Evolutionary conservation across 2,797 vertebrate genomes (phyloP), one percentile per base, ranked within the genome.

Genomic region (Prunella strophiata): DNA sequence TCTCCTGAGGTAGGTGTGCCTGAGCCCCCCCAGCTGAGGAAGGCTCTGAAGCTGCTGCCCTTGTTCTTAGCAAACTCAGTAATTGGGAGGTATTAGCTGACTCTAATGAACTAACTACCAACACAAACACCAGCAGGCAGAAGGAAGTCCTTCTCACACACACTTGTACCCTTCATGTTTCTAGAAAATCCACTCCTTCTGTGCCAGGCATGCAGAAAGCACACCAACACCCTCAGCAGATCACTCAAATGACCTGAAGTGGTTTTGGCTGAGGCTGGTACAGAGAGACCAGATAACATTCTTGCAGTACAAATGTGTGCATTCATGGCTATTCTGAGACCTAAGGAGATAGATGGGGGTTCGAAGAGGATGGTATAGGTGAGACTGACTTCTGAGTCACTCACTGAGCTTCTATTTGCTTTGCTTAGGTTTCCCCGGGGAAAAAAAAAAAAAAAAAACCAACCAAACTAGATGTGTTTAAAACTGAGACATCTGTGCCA

Each of bases 401-500:
- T 82, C 42, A 34, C 14, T 1, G 1, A 87, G 58, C n/a, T 76
- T 36, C 78, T 66, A 4, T 47, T n/a, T 88, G 36, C 52, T 91
- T 79, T 71, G 57, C 87, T 47, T 26, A 67, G 8, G n/a, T 50
- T 96, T 93, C 63, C 74, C 52, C n/a, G 65, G 74, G 11, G 27
- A 72, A 4, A 13, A 13, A 71, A 62, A 51, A 36, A 62, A 51
- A 36, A 18, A 42, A 38, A 73, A 22, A 29, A 26, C 5, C 4
- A 22, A 30, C 11, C 38, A 22, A 29, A 23, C 4, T 18, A 14
- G 34, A 70, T 36, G 67, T 47, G 45, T 74, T 91, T 36, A 61
- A 67, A 87, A 77, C n/a, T 75, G 66, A 91, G 74, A 80, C 68
- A 89, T 79, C 52, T 38, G 52, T 91, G 94, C 71, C 79, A 89